A percentile compares a stretch with the other conserved stretches of the same genome.
These are phyloP conservation scores for Leptopilina boulardi DNA, from an alignment of 1,140 invertebrate species.

Conservation along the genomic window DNA sequence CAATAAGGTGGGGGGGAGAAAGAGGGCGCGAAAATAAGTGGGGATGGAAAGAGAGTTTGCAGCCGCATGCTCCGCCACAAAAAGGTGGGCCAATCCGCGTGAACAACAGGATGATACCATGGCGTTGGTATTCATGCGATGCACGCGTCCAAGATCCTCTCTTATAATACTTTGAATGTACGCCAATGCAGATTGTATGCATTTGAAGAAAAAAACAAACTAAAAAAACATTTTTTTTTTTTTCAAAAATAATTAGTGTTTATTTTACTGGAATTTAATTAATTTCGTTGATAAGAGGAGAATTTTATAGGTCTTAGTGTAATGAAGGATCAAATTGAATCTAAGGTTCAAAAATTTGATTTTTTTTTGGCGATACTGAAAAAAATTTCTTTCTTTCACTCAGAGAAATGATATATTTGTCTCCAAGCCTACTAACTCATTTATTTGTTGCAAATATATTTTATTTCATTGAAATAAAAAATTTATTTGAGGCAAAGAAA, in stretches of 20 bases:
- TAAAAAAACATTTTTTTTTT: background rate
- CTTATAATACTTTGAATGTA: conserved; percentile 21
- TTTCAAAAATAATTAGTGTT: background rate
- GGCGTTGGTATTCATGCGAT: conserved; percentile 49
- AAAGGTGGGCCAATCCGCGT: conserved; percentile 49
- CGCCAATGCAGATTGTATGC: conserved; percentile 35
- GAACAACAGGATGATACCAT: conserved; percentile 46
- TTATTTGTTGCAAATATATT: too few species aligned
- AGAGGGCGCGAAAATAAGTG: conserved; percentile 42
- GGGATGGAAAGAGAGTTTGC: conserved; percentile 34
- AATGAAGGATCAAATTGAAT: too few species aligned
- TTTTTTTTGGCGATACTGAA: too few species aligned
- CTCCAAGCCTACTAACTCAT: too few species aligned
- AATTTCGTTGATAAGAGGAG: too few species aligned
- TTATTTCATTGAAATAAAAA: too few species aligned
- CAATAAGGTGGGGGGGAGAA: conserved; percentile 36
- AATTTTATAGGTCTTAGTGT: too few species aligned
- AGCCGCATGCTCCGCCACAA: conserved; percentile 49
- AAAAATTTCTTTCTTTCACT: too few species aligned
- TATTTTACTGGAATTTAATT: too few species aligned
- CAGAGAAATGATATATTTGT: too few species aligned
- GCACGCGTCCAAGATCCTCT: conserved; percentile 31
- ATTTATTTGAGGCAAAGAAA: too few species aligned
- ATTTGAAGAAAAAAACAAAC: conserved; percentile 26
- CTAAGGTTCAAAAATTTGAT: too few species aligned